Evolutionary conservation across 2,888 invertebrate species (phyloP).

Genomic region (Ectropis crepuscularia): DNA sequence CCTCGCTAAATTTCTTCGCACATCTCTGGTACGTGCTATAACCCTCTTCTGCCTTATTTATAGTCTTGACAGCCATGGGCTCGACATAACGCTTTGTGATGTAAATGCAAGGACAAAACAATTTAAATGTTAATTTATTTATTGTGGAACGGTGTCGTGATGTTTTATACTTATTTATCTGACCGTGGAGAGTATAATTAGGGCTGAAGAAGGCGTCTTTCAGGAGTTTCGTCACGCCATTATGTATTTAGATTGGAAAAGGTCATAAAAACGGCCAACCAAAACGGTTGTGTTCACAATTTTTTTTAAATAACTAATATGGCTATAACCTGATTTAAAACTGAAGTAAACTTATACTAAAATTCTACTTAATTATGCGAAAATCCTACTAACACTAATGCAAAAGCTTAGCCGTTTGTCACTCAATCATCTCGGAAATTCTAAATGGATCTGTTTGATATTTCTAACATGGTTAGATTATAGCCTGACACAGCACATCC

Average conservation of each 20-base stretch:
- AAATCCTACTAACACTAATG: too few species aligned
- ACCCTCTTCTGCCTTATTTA: constrained; percentile 52
- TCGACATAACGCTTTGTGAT: constrained; percentile 67
- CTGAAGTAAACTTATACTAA: too few species aligned
- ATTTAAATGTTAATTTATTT: constrained; percentile 81
- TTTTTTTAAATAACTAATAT: too few species aligned
- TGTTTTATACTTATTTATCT: constrained; percentile 34
- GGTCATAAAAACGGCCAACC: background rate
- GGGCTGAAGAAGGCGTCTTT: constrained; percentile 18
- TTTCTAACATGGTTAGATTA: too few species aligned
- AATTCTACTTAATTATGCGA: too few species aligned
- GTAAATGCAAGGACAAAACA: constrained; percentile 72
- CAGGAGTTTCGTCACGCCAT: constrained; percentile 15
- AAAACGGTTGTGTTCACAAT: background rate
- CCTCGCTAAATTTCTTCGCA: too few species aligned
- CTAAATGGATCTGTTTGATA: too few species aligned
- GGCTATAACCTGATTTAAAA: too few species aligned
- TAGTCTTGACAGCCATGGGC: constrained; percentile 41
- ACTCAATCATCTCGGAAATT: too few species aligned
- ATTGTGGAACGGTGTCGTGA: constrained; percentile 45
- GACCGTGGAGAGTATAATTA: constrained; percentile 38
- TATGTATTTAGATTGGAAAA: background rate
- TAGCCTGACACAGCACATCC: too few species aligned
- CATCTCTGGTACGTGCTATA: constrained; percentile 32
- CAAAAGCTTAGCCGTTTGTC: too few species aligned